A percentile compares a stretch with the other conserved stretches of the same genome.
These are phyloP conservation scores for Periophthalmus magnuspinnatus DNA, from an alignment of 2,797 vertebrate species.

Conservation along the genomic window DNA sequence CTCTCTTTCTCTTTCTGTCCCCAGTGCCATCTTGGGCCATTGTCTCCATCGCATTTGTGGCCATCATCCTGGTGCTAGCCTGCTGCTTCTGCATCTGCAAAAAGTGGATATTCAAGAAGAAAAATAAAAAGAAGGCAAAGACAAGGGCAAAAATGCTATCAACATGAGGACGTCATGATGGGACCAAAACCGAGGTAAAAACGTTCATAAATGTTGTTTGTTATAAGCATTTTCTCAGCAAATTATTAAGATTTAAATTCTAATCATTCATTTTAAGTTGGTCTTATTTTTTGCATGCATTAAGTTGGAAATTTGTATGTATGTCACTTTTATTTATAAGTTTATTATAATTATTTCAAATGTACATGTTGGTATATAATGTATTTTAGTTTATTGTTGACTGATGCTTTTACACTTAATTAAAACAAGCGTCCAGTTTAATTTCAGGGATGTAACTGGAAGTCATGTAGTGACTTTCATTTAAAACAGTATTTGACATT, in stretches of 20 bases:
- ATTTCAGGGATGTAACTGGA: slow-evolving; percentile 62
- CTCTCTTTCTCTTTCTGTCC: slow-evolving; percentile 19
- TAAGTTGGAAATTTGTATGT: slow-evolving; percentile 14
- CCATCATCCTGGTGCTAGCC: slow-evolving; percentile 92
- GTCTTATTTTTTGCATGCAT: slow-evolving; percentile 8
- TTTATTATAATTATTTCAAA: background rate
- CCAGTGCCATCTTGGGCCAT: slow-evolving; percentile 98
- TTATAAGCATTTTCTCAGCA: background rate
- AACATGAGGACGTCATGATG: slow-evolving; percentile 98
- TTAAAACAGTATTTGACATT: slow-evolving; percentile 33
- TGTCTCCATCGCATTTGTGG: slow-evolving; percentile 96
- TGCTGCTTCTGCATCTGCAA: slow-evolving; percentile 99
- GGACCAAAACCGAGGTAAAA: slow-evolving; percentile 96
- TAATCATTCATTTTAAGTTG: background rate
- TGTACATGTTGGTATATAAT: background rate
- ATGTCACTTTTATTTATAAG: background rate
- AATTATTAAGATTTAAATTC: background rate
- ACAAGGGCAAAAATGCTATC: slow-evolving; percentile 99
- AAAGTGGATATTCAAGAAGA: slow-evolving; percentile 99
- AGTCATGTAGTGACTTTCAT: slow-evolving; percentile 59
- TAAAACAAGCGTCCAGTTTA: slow-evolving; percentile 50
- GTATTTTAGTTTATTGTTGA: slow-evolving; percentile 14
- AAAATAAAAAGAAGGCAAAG: slow-evolving; percentile 99
- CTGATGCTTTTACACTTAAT: slow-evolving; percentile 23
- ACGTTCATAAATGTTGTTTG: slow-evolving; percentile 41